Percentiles rank a stretch among this genome's conserved stretches.
Conservation (phyloP, 2,888 invertebrate species). For the Capitulum mitella region DNA sequence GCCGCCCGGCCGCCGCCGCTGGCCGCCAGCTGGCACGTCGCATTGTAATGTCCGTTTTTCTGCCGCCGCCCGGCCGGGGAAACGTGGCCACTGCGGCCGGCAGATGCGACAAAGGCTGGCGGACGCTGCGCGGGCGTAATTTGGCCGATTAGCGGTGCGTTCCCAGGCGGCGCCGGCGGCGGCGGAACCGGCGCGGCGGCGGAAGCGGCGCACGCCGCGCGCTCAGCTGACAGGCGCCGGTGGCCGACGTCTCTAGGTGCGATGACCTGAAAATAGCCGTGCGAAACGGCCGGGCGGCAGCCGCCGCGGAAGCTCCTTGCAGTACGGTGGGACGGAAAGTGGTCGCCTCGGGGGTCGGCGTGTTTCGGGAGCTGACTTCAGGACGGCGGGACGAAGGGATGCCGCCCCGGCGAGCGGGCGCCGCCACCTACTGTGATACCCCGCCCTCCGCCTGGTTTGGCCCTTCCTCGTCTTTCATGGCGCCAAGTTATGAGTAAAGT, state of each 20-base stretch:
- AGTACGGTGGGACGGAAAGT: no score
- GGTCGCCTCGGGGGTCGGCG: no score
- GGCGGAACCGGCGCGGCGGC: not conserved
- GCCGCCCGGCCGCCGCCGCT: not conserved
- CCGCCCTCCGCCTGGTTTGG: no score
- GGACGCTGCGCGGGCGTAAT: not conserved
- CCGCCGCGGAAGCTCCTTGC: not conserved
- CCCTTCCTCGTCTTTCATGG: no score
- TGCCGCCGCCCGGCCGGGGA: not conserved
- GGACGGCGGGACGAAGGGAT: no score
- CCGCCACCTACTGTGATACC: no score
- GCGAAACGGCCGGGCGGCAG: not conserved
- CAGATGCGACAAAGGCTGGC: not conserved
- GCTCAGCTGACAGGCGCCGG: not conserved
- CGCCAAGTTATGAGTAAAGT: no score
- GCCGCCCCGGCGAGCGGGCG: no score
- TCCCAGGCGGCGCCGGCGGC: not conserved
- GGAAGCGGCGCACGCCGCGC: not conserved
- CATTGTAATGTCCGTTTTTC: not conserved
- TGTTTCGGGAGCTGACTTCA: no score
- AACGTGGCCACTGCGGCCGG: not conserved
- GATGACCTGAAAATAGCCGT: slow-evolving; percentile 15
- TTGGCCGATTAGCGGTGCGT: not conserved
- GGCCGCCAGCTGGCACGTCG: not conserved
- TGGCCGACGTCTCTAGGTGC: not conserved